Evolutionary conservation across 2,113 vertebrate genomes (phyloP), one percentile per base, ranked within the genome.

Genomic region (Hemiprocne comata): DNA sequence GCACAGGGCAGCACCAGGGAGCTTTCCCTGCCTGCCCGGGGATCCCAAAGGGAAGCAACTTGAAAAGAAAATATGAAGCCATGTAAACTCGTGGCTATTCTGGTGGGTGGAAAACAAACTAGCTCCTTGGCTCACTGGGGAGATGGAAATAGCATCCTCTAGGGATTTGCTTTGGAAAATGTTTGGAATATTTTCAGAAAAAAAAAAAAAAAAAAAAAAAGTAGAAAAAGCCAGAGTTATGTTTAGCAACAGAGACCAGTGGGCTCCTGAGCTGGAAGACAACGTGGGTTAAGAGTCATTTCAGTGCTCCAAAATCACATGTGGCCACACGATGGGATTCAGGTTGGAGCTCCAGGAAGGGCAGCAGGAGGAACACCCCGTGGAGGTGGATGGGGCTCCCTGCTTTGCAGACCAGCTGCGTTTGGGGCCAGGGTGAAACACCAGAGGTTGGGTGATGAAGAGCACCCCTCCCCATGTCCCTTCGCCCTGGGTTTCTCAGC

Each of bases 141-240:
- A 92, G 54, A 85, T 91, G 73, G 89, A 85, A 93, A 92, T 87
- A 95, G 74, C 65, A 87, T 78, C 72, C 76, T 94, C 89, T 82
- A 65, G 75, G 72, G 70, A 84, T 85, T 44, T 78, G 73, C 84
- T 87, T 93, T 92, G 91, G 88, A 91, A 96, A 91, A 95, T 87
- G 87, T 34, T 81, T 90, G 48, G 82, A 97, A 92, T 93, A 86
- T 88, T 96, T 93, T 77, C 69, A 88, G 67, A 9, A 17, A 20
- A 48, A 48, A 21, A 48, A 48, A 48, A 19, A 20, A 8, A 62
- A 55, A 76, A 84, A 70, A 71, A 75, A 60, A 66, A 20, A 34
- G 26, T 2, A 31, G 40, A 42, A 44, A 46, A 84, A 91, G 31
- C 50, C 19, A 31, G 62, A 74, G 44, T 71, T 92, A 61, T 75